These are phyloP conservation scores for Machimus rusticus DNA, from an alignment of 2,888 invertebrate species.

Conservation along the genomic window DNA sequence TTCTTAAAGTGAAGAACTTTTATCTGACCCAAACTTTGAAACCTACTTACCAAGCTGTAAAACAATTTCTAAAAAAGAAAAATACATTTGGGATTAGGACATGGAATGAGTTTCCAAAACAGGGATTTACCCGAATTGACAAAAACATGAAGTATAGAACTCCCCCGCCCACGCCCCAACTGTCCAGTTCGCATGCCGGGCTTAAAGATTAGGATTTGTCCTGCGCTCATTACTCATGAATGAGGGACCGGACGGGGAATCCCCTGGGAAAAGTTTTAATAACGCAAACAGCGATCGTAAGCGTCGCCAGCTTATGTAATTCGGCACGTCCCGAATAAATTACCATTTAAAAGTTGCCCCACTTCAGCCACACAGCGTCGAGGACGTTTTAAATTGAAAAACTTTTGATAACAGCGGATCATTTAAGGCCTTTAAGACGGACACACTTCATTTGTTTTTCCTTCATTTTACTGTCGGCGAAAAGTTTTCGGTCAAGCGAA, in stretches of 20 bases:
- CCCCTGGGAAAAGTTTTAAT: background rate
- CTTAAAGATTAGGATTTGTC: background rate
- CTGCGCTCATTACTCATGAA: background rate
- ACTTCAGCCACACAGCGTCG: background rate
- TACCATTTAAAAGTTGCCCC: constrained; percentile 11
- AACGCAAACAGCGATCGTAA: background rate
- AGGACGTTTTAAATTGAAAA: constrained; percentile 22
- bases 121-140: background rate
- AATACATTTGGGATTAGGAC: background rate
- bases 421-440: constrained; percentile 15
- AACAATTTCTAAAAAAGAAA: background rate
- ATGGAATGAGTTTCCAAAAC: background rate
- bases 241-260: background rate
- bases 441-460: constrained; percentile 12
- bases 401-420: constrained; percentile 19
- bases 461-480: background rate
- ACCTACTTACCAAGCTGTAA: background rate
- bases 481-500: constrained; percentile 7
- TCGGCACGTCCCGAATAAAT: background rate
- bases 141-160: background rate
- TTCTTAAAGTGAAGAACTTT: background rate
- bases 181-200: background rate
- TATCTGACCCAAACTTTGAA: background rate
- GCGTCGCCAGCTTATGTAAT: background rate
- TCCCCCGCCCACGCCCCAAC: background rate